These are phyloP conservation scores for Lethrus apterus DNA, from an alignment of 1,140 invertebrate species.

Conservation along the genomic window DNA sequence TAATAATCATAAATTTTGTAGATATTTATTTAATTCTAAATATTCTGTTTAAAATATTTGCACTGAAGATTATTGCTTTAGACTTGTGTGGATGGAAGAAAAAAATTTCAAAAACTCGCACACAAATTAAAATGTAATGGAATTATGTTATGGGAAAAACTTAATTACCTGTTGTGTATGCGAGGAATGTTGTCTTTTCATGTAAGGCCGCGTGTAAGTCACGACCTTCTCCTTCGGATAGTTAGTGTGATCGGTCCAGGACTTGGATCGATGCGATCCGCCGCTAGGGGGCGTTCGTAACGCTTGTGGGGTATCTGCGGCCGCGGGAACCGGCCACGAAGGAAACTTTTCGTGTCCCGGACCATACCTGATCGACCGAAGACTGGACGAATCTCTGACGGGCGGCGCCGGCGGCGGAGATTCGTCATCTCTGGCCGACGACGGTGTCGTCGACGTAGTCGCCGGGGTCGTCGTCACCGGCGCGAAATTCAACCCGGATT, in stretches of 20 bases:
- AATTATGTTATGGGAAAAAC: too few species aligned
- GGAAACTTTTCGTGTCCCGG: conserved; percentile 75
- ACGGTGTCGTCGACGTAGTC: conserved; percentile 18
- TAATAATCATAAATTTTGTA: too few species aligned
- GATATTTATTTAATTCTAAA: too few species aligned
- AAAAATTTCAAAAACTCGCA: too few species aligned
- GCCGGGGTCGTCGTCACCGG: conserved; percentile 20
- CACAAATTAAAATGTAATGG: too few species aligned
- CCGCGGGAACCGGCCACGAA: conserved; percentile 62
- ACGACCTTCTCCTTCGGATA: conserved; percentile 64
- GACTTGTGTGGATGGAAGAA: too few species aligned
- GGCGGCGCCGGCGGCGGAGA: conserved; percentile 53
- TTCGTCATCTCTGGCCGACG: conserved; percentile 28
- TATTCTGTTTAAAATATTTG: too few species aligned
- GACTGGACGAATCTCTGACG: conserved; percentile 60
- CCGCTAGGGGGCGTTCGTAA: conserved; percentile 48
- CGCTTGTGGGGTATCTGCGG: conserved; percentile 41
- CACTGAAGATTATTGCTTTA: too few species aligned
- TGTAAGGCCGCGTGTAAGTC: conserved; percentile 59
- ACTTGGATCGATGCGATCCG: conserved; percentile 57
- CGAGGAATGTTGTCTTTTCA: conserved; percentile 56
- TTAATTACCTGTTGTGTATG: conserved; percentile 60
- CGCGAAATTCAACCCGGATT: conserved; percentile 23
- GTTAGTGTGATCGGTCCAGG: conserved; percentile 68
- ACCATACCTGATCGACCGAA: conserved; percentile 60